Percentiles rank a stretch among this genome's conserved stretches.
Conservation (phyloP, 35 echinoderm and acorn worm species). For the Lytechinus pictus region DNA sequence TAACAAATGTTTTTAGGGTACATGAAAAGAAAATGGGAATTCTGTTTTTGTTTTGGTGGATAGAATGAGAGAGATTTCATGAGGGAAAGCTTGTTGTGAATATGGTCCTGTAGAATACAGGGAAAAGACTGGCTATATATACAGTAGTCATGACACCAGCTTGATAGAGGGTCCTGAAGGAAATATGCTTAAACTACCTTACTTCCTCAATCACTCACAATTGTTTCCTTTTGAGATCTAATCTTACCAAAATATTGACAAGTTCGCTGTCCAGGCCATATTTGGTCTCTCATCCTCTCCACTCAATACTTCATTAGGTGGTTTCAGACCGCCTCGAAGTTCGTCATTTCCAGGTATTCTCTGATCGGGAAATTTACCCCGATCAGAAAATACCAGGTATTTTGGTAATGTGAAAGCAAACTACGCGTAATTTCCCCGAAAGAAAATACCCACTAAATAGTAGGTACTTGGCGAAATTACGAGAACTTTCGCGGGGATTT, state of each 20-base stretch:
- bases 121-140: neutral
- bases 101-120: neutral
- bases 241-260: constrained; percentile 19
- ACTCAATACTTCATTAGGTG: neutral
- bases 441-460: too few species aligned
- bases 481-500: too few species aligned
- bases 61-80: neutral
- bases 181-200: neutral
- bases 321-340: too few species aligned
- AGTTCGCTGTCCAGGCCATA: neutral
- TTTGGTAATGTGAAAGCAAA: too few species aligned
- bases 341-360: too few species aligned
- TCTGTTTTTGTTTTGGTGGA: neutral
- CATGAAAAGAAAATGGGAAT: too few species aligned
- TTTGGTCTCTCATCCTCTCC: neutral
- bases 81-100: too few species aligned
- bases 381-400: too few species aligned
- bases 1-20: too few species aligned
- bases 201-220: neutral
- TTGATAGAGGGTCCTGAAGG: neutral
- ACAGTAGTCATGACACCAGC: neutral
- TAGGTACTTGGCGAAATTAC: too few species aligned
- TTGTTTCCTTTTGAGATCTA: constrained; percentile 4
- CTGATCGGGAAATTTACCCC: too few species aligned
- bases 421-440: too few species aligned